Conservation (phyloP, 2,888 invertebrate genomes). For the Bombylius discolor region DNA sequence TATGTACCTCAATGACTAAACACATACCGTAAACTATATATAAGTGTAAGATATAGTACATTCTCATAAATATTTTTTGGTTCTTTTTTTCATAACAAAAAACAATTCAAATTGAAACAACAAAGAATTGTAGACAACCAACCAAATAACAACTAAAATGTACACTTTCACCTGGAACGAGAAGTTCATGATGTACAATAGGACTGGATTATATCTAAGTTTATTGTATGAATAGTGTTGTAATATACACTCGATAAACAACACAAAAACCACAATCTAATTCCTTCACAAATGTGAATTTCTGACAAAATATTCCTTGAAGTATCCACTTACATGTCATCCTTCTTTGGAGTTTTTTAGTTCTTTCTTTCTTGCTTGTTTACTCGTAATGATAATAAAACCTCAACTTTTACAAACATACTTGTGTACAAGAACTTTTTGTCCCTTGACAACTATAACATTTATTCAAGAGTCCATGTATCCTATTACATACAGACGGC, state of each 20-base stretch:
- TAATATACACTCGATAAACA: neutral
- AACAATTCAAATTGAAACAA: too few relatives aligned
- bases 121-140: too few relatives aligned
- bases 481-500: neutral
- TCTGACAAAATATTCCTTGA: neutral
- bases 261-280: neutral
- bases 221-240: too few relatives aligned
- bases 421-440: neutral
- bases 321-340: neutral
- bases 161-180: too few relatives aligned
- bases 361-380: neutral
- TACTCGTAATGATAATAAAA: neutral
- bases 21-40: too few relatives aligned
- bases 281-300: neutral
- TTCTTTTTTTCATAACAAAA: too few relatives aligned
- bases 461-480: neutral
- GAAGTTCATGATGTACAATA: too few relatives aligned
- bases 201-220: too few relatives aligned
- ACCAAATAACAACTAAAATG: too few relatives aligned
- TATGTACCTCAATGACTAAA: too few relatives aligned
- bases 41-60: too few relatives aligned
- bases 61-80: too few relatives aligned
- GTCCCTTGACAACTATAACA: neutral
- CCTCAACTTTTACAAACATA: neutral
- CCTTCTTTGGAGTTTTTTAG: neutral